These are phyloP conservation scores for Rhynchopsitta pachyrhyncha DNA, from an alignment of 2,113 vertebrate species.

Conservation along the genomic window DNA sequence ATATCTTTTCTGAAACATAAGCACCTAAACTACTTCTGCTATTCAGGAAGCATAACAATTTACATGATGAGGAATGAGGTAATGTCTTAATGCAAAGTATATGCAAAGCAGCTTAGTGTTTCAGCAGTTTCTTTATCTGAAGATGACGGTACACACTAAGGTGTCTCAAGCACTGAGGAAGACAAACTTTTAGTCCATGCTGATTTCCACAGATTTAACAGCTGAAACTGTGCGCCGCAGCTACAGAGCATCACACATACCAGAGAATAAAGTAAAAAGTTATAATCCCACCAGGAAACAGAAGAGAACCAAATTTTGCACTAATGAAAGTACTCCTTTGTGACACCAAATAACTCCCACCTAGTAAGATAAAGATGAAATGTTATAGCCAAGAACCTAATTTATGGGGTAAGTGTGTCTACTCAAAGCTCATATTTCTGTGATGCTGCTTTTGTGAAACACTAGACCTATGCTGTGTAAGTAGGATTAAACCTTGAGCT, in stretches of 20 bases:
- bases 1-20: not conserved
- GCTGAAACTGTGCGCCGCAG: not conserved
- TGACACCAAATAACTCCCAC: conserved; percentile 8
- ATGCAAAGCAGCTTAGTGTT: not conserved
- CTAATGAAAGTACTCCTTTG: not conserved
- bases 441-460: conserved; percentile 20
- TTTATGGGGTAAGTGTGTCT: not conserved
- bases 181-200: not conserved
- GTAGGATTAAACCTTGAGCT: not conserved
- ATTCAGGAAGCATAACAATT: conserved; percentile 2
- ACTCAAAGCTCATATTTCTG: conserved; percentile 1
- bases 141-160: not conserved
- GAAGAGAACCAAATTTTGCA: not conserved
- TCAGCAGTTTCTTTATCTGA: not conserved
- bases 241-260: not conserved
- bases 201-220: not conserved
- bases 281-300: not conserved
- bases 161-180: not conserved
- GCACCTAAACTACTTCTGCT: not conserved
- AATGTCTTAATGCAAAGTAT: conserved; percentile 35
- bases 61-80: not conserved
- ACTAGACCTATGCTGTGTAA: not conserved
- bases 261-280: not conserved
- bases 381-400: not conserved
- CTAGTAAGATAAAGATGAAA: conserved; percentile 21